Evolutionary conservation across 2,888 invertebrate species (phyloP), one percentile per base, ranked within the genome.

Genomic region (Brachyopa scutellaris): DNA sequence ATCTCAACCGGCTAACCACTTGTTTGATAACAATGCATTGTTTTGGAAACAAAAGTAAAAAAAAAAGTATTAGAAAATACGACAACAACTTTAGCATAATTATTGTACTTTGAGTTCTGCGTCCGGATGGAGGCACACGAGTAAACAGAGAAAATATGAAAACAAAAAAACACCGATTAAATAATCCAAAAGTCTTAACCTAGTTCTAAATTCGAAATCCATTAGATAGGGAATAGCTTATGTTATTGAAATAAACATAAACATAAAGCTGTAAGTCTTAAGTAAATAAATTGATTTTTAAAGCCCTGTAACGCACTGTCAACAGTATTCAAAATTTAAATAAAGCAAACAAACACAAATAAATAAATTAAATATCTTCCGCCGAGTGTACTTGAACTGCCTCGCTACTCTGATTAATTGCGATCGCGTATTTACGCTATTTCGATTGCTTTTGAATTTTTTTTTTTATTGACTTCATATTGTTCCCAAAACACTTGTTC

Each of bases 81-180:
- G n/a, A n/a, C n/a, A n/a, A n/a, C n/a, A n/a, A n/a, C n/a, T n/a
- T n/a, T n/a, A n/a, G n/a, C n/a, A n/a, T n/a, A n/a, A n/a, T n/a
- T n/a, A n/a, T n/a, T n/a, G n/a, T n/a, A n/a, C n/a, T n/a, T n/a
- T n/a, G n/a, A n/a, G n/a, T n/a, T n/a, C n/a, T n/a, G n/a, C n/a
- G n/a, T n/a, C n/a, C n/a, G n/a, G n/a, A n/a, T n/a, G n/a, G n/a
- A n/a, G n/a, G n/a, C n/a, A n/a, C n/a, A n/a, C 19, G 17, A 33
- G 3, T 19, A 23, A 55, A 19, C 21, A 55, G n/a, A n/a, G n/a
- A 33, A 21, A 21, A 36, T 3, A 13, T 55, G 55, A 23, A 55
- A 55, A 23, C 55, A 38, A 21, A 55, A 21, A n/a, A 9, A 45
- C 3, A 13, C 36, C 36, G 55, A 55, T 55, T 55, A 55, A 21